phyloP scores from a whole-genome alignment of 2,888 invertebrate genomes.

The Sarcophaga carnaria region DNA sequence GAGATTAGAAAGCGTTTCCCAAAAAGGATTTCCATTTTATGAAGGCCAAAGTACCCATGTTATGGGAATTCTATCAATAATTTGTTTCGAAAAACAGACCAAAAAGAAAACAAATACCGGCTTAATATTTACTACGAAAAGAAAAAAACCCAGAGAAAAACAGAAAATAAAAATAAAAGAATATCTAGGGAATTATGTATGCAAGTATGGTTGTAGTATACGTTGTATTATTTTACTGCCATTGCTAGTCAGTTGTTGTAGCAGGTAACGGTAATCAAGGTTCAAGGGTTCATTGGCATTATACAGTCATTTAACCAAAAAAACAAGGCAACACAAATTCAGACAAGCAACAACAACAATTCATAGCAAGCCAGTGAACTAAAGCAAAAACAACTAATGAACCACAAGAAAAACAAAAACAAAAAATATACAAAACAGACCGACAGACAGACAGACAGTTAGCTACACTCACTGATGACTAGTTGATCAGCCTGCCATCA shows the following conservation, averaged over 20 bases:
- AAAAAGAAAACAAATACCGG: constrained; percentile 4
- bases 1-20: not conserved
- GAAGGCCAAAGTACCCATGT: constrained; percentile 30
- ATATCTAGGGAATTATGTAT: constrained; percentile 51
- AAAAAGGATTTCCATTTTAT: constrained; percentile 45
- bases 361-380: constrained; percentile 58
- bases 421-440: constrained; percentile 16
- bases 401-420: constrained; percentile 8
- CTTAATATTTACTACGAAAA: not conserved
- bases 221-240: no score
- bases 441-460: not conserved
- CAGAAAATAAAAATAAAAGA: not conserved
- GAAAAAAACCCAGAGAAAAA: not conserved
- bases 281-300: constrained; percentile 65
- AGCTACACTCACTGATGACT: not conserved
- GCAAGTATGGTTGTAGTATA: not conserved
- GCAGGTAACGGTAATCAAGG: constrained; percentile 69
- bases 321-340: constrained; percentile 52
- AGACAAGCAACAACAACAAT: constrained; percentile 20
- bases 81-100: constrained; percentile 26
- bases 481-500: constrained; percentile 29
- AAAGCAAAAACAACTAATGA: constrained; percentile 47
- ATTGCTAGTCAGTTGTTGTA: constrained; percentile 12
- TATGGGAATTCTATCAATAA: not conserved
- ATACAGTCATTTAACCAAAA: constrained; percentile 64